A percentile compares a stretch with the other conserved stretches of the same genome.
phyloP scores from a whole-genome alignment of 37 sponge, comb jelly and placozoan genomes.

The Spongia lamella region DNA sequence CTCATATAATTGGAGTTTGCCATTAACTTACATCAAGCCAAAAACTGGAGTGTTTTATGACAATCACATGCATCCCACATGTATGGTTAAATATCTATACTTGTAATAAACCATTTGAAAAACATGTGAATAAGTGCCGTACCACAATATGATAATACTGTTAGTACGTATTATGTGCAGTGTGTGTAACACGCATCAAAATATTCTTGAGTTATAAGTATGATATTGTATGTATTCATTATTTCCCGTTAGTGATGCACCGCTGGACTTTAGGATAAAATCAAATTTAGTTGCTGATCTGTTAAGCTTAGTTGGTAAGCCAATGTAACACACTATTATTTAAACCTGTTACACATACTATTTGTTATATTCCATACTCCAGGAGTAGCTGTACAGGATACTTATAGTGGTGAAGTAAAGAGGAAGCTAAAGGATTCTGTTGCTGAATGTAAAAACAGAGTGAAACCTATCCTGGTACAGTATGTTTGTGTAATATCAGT shows the following conservation, averaged over 20 bases:
- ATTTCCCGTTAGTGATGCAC: constrained; percentile 45
- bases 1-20: no score
- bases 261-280: constrained; percentile 74
- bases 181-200: no score
- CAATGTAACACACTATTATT: neutral
- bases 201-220: neutral
- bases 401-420: neutral
- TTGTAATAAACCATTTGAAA: no score
- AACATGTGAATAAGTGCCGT: no score
- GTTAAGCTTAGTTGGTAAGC: constrained; percentile 37
- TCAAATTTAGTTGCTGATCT: constrained; percentile 56
- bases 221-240: neutral
- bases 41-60: no score
- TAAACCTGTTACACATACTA: neutral
- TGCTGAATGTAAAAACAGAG: neutral
- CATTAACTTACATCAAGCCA: no score
- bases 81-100: no score
- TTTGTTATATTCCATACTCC: no score
- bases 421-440: no score
- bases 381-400: constrained; percentile 1
- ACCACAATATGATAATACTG: neutral
- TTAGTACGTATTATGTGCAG: neutral
- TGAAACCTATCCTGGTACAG: neutral
- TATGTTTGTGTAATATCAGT: neutral
- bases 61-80: no score